These are phyloP conservation scores for Agriopis marginaria DNA, from an alignment of 2,888 invertebrate species.

Conservation along the genomic window DNA sequence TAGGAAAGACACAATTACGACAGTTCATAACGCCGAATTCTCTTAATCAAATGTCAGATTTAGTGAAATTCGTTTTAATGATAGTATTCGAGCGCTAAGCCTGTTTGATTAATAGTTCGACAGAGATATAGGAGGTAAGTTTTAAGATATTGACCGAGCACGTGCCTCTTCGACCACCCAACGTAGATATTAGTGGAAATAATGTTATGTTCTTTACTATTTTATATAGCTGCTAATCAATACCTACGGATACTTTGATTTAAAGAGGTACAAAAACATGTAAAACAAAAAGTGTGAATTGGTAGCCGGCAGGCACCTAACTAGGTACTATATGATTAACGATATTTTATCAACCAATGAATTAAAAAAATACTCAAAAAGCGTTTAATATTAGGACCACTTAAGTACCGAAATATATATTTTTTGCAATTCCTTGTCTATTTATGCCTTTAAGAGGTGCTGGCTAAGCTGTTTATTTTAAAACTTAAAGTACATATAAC, in stretches of 20 bases:
- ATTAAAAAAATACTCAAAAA: background rate
- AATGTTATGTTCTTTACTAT: conserved; percentile 16
- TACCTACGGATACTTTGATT: conserved; percentile 25
- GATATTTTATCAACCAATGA: background rate
- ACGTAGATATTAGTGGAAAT: conserved; percentile 24
- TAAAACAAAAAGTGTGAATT: conserved; percentile 14
- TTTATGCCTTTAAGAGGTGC: no score
- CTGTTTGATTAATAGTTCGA: conserved; percentile 73
- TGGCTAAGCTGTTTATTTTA: background rate
- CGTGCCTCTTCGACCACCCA: conserved; percentile 47
- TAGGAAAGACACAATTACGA: conserved; percentile 44
- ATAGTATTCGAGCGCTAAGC: conserved; percentile 77
- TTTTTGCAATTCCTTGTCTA: no score
- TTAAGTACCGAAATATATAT: no score
- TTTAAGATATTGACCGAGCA: conserved; percentile 58
- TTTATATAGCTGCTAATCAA: conserved; percentile 40
- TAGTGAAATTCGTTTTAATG: conserved; percentile 80
- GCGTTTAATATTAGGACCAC: background rate
- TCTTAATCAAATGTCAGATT: conserved; percentile 84
- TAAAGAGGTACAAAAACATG: background rate
- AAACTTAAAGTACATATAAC: background rate
- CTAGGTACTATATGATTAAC: background rate
- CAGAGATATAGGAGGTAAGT: conserved; percentile 66
- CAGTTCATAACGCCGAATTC: conserved; percentile 57
- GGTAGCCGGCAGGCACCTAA: conserved; percentile 1